Evolutionary conservation across 1,140 invertebrate species (phyloP), one percentile per base, ranked within the genome.

Genomic region (Neotoxoptera formosana): DNA sequence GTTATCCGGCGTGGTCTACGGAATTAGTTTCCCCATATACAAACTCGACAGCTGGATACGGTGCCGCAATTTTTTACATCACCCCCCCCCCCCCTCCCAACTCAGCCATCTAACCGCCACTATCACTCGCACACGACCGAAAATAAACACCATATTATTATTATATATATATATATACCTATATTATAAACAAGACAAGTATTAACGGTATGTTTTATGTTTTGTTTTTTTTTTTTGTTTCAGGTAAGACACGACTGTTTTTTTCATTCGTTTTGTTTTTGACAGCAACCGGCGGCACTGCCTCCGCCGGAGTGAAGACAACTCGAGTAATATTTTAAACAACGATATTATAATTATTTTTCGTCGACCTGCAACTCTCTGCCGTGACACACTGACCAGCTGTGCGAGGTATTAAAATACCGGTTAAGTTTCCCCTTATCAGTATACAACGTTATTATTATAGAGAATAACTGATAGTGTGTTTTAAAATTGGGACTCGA

Each of bases 221-320:
- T 34, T 36, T 48, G 14, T 51, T 83, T 41, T 83, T 60, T 90
- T 90, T 81, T 91, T 92, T n/a, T 92, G 47, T 92, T 92, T 92
- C 91, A 92, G 91, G 91, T 92, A 92, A 92, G 91, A 67, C n/a
- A 89, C 21, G n/a, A 89, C 14, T n/a, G n/a, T n/a, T 76, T 76
- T 76, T 76, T 76, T 76, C 60, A n/a, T 23, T 76, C 60, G n/a
- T 76, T 76, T 76, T 34, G 60, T 76, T 76, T 76, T 76, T 14
- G 30, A 76, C 60, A 34, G 30, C 60, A 6, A 76, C n/a, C n/a
- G 30, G 60, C 60, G 30, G 14, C 30, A n/a, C 30, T 30, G 14
- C 60, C 30, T 76, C 14, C 30, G 30, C n/a, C n/a, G 60, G n/a
- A 76, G 60, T 76, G 60, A 76, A 76, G 60, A 76, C 60, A 76